phyloP scores from a whole-genome alignment of 2,888 invertebrate genomes.

The Augochlorella aurata region DNA sequence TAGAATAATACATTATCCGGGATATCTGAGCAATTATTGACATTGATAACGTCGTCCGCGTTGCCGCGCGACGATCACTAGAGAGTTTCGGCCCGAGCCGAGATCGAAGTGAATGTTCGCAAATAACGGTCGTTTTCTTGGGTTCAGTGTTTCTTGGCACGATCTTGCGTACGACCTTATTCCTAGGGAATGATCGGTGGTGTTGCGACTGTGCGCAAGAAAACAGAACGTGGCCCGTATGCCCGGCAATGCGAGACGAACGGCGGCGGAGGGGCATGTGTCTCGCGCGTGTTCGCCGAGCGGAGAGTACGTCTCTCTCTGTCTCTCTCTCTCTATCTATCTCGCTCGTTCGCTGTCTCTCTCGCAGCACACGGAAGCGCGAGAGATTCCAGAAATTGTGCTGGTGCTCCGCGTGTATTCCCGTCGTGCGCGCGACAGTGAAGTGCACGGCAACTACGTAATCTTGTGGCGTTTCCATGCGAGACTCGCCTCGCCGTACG shows the following conservation, averaged over 20 bases:
- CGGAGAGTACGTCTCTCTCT: slow-evolving; percentile 21
- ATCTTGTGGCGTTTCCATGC: slow-evolving; percentile 23
- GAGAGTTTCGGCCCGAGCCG: not conserved
- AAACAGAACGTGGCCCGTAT: slow-evolving; percentile 71
- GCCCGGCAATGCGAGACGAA: slow-evolving; percentile 73
- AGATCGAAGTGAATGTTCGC: slow-evolving; percentile 33
- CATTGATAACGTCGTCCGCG: not conserved
- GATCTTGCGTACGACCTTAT: slow-evolving; percentile 59
- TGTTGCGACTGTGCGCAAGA: slow-evolving; percentile 61
- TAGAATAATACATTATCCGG: not conserved
- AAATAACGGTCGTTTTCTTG: slow-evolving; percentile 39
- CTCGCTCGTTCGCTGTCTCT: slow-evolving; percentile 13
- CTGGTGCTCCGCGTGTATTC: slow-evolving; percentile 14
- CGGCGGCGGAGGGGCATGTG: slow-evolving; percentile 55
- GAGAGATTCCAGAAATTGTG: slow-evolving; percentile 45
- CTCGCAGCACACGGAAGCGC: slow-evolving; percentile 53
- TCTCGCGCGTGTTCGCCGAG: slow-evolving; percentile 46
- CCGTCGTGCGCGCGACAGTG: slow-evolving; percentile 5
- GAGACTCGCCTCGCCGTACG: slow-evolving; percentile 6
- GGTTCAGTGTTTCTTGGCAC: slow-evolving; percentile 40
- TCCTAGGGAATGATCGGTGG: slow-evolving; percentile 55
- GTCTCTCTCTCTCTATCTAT: not conserved
- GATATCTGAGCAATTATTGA: slow-evolving; percentile 4
- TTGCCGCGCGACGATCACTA: not conserved
- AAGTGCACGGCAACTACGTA: slow-evolving; percentile 17